Evolutionary conservation across 2,888 invertebrate genomes (phyloP).

Genomic region (Tipula unca): DNA sequence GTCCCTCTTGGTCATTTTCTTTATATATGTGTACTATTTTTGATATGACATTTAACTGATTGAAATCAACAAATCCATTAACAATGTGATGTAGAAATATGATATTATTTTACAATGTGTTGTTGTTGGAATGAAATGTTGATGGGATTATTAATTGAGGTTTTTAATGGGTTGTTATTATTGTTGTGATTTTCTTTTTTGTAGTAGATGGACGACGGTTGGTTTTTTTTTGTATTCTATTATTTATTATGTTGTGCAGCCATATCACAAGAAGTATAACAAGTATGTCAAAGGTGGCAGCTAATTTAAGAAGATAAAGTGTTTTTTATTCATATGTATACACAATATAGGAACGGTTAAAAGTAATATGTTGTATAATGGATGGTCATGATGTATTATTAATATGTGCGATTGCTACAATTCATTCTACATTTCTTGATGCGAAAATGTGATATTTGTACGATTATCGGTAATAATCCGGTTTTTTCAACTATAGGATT

Average conservation of each 20-base stretch:
- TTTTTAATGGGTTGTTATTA: background rate
- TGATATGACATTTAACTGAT: background rate
- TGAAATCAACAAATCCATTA: conserved; percentile 14
- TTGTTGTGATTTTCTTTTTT: background rate
- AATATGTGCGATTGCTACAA: background rate
- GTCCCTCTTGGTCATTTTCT: background rate
- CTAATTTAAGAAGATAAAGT: conserved; percentile 1
- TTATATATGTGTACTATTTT: background rate
- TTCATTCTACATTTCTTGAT: background rate
- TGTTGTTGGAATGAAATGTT: conserved; percentile 8
- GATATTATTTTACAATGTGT: background rate
- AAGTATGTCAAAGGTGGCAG: background rate
- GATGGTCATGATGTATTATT: background rate
- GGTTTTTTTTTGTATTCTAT: background rate
- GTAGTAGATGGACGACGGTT: background rate
- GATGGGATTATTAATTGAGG: conserved; percentile 14
- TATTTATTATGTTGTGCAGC: background rate
- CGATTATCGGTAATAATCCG: background rate
- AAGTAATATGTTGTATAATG: background rate
- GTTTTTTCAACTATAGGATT: background rate
- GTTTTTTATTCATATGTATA: too few species aligned
- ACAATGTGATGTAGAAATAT: background rate
- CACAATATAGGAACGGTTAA: background rate
- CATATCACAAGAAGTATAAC: background rate
- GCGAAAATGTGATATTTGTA: background rate